These are phyloP conservation scores for Neostethus bicornis DNA, from an alignment of 2,797 vertebrate species.

Conservation along the genomic window DNA sequence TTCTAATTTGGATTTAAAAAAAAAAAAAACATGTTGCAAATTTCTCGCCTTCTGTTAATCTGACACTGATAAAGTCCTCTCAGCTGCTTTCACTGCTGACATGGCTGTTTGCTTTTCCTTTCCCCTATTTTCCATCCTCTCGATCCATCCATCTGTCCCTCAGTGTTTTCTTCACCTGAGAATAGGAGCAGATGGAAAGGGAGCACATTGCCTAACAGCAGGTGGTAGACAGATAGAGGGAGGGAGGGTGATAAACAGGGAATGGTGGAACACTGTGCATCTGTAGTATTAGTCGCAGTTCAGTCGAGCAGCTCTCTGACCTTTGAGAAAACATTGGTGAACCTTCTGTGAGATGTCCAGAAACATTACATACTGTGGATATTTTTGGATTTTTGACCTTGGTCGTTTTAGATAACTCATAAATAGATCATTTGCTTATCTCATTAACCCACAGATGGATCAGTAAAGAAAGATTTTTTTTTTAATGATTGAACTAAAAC, in stretches of 20 bases:
- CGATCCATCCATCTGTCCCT: slow-evolving; percentile 55
- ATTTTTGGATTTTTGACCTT: slow-evolving; percentile 53
- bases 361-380: slow-evolving; percentile 30
- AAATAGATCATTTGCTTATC: slow-evolving; percentile 39
- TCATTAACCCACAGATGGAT: slow-evolving; percentile 4
- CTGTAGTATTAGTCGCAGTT: slow-evolving; percentile 27
- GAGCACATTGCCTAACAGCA: slow-evolving; percentile 43
- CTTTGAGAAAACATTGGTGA: slow-evolving; percentile 68
- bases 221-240: slow-evolving; percentile 50
- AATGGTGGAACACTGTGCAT: slow-evolving; percentile 28
- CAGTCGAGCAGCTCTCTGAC: slow-evolving; percentile 44
- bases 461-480: slow-evolving; percentile 9
- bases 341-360: slow-evolving; percentile 42
- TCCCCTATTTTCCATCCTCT: slow-evolving; percentile 41
- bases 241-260: slow-evolving; percentile 24
- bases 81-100: slow-evolving; percentile 44
- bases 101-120: slow-evolving; percentile 60
- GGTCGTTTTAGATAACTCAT: slow-evolving; percentile 12
- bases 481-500: slow-evolving; percentile 15
- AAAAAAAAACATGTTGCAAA: slow-evolving; percentile 51
- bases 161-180: slow-evolving; percentile 59
- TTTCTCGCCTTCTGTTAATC: slow-evolving; percentile 42
- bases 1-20: slow-evolving; percentile 10
- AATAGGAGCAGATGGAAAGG: slow-evolving; percentile 72
- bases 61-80: slow-evolving; percentile 59